Evolutionary conservation across 2,888 invertebrate genomes (phyloP).

Genomic region (Gasteruption jaculator): DNA sequence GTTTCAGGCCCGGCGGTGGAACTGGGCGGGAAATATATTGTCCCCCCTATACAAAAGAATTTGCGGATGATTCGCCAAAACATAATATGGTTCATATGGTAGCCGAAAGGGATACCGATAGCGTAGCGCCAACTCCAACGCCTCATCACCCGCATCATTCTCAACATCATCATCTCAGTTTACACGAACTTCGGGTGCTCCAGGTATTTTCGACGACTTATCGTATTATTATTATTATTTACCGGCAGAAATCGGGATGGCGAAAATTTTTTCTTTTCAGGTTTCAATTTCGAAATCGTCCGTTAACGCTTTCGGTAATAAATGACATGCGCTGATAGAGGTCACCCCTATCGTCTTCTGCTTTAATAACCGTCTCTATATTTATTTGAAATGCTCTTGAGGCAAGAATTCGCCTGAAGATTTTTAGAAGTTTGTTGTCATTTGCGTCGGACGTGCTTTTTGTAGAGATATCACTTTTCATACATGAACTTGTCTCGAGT

Average conservation of each 20-base stretch:
- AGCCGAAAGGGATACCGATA: slow-evolving; percentile 56
- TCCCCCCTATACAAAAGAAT: slow-evolving; percentile 37
- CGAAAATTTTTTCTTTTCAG: too few species aligned
- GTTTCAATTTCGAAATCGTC: too few species aligned
- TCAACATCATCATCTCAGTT: slow-evolving; percentile 61
- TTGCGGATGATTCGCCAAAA: slow-evolving; percentile 38
- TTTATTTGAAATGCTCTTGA: too few species aligned
- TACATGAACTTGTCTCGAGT: too few species aligned
- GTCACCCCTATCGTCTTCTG: too few species aligned
- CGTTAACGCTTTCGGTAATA: too few species aligned
- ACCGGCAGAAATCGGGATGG: neutral
- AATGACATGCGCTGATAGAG: too few species aligned
- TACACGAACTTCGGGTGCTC: slow-evolving; percentile 59
- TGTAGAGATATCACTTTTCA: too few species aligned
- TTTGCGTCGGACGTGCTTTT: too few species aligned
- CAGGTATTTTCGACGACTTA: slow-evolving; percentile 50
- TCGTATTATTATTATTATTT: neutral
- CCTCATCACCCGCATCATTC: slow-evolving; percentile 49
- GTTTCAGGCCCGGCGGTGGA: slow-evolving; percentile 44
- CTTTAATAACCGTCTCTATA: too few species aligned
- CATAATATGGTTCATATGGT: slow-evolving; percentile 53
- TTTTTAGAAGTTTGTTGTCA: too few species aligned
- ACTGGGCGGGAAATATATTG: slow-evolving; percentile 46
- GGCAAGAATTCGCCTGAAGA: too few species aligned
- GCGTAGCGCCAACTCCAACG: slow-evolving; percentile 50